These are phyloP conservation scores for Penaeus japonicus DNA, from an alignment of 1,140 invertebrate species.

Conservation along the genomic window DNA sequence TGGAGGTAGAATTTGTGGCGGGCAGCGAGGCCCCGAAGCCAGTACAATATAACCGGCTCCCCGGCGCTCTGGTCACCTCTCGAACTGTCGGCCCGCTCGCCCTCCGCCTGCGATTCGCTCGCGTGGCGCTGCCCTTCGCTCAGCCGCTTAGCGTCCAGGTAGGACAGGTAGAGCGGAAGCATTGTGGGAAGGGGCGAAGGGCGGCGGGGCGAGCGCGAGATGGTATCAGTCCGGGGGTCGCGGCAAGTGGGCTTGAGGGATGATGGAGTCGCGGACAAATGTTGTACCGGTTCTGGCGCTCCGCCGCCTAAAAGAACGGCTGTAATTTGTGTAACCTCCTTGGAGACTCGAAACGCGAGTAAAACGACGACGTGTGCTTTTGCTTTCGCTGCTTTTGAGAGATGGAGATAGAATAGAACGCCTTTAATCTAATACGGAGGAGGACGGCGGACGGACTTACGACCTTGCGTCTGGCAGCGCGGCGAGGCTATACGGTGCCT, in stretches of 20 bases:
- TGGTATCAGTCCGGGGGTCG: constrained; percentile 54
- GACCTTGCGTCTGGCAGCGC: constrained; percentile 36
- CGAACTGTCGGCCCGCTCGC: constrained; percentile 45
- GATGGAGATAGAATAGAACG: too few relatives aligned
- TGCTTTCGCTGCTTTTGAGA: too few relatives aligned
- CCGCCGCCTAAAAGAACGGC: background rate
- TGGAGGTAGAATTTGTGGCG: constrained; percentile 33
- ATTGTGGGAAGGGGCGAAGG: constrained; percentile 10
- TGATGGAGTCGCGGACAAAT: constrained; percentile 47
- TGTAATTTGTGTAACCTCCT: background rate
- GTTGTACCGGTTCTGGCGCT: constrained; percentile 36
- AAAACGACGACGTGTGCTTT: too few relatives aligned
- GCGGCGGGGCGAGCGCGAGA: constrained; percentile 25
- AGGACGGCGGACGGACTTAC: too few relatives aligned
- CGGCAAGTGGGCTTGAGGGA: constrained; percentile 52
- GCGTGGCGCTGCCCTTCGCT: background rate
- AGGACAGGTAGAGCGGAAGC: background rate
- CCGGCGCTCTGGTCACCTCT: constrained; percentile 52
- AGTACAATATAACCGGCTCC: constrained; percentile 55
- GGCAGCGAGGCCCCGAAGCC: constrained; percentile 31
- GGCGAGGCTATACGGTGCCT: constrained; percentile 44
- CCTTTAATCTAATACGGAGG: too few relatives aligned
- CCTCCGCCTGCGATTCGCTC: constrained; percentile 6
- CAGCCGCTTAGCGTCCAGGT: background rate
- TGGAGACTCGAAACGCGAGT: background rate